phyloP scores from a whole-genome alignment of 1,140 invertebrate species.

The Sarcophaga peregrina region DNA sequence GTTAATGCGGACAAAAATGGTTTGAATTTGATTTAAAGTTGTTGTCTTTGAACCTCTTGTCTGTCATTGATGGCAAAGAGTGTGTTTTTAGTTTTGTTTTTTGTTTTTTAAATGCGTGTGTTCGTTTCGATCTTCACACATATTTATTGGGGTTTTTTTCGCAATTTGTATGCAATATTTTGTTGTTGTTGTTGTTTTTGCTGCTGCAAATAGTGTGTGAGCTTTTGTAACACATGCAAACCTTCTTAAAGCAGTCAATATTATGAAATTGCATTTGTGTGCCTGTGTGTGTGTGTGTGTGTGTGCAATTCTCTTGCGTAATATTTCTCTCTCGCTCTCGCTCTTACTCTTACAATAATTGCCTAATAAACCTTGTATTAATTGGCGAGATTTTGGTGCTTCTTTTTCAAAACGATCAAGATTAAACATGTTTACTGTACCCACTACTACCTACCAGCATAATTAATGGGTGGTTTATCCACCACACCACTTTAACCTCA shows the following conservation, averaged over 20 bases:
- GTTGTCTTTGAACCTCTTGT: constrained; percentile 37
- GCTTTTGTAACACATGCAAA: background rate
- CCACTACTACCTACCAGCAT: too few species aligned
- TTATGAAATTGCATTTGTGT: background rate
- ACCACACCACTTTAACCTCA: too few species aligned
- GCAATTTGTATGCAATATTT: background rate
- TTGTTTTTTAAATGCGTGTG: constrained; percentile 3
- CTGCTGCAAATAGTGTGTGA: background rate
- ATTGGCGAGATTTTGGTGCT: constrained; percentile 15
- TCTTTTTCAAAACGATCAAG: constrained; percentile 2
- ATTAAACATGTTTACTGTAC: background rate
- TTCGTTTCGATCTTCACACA: background rate
- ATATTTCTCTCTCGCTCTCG: background rate
- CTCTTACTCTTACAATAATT: background rate
- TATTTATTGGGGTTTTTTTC: background rate
- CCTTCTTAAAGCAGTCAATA: background rate
- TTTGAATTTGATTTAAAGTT: constrained; percentile 24
- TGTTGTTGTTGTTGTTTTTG: too few species aligned
- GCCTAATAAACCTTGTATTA: constrained; percentile 31
- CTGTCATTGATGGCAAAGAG: constrained; percentile 32
- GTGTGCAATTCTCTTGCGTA: constrained; percentile 7
- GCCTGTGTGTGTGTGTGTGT: too few species aligned
- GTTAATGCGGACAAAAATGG: background rate
- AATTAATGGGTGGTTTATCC: too few species aligned
- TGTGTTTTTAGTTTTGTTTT: background rate